Evolutionary conservation across 2,888 invertebrate species (phyloP).

Genomic region (Coelinius sp.): DNA sequence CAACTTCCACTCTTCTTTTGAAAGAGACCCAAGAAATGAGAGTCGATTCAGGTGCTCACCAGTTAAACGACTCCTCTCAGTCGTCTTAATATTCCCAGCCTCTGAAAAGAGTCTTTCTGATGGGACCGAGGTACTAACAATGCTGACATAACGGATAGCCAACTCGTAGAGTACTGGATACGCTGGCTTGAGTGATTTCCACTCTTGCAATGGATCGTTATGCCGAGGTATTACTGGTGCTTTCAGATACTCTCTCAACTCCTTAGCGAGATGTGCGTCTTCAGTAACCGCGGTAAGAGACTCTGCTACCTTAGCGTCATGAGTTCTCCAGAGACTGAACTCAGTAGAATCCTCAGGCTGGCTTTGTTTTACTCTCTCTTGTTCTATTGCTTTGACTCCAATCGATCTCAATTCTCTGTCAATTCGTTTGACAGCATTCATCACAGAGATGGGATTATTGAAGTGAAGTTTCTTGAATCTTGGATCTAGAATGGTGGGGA

Average conservation of each 20-base stretch:
- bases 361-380: neutral
- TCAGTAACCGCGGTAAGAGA: neutral
- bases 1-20: neutral
- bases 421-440: neutral
- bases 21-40: neutral
- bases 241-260: conserved; percentile 4
- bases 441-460: neutral
- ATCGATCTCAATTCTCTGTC: conserved; percentile 24
- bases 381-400: neutral
- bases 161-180: neutral
- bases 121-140: neutral
- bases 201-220: conserved; percentile 13
- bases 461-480: conserved; percentile 50
- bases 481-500: conserved; percentile 34
- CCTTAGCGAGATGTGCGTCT: neutral
- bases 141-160: neutral
- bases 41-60: neutral
- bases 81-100: neutral
- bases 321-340: neutral
- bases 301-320: conserved; percentile 1
- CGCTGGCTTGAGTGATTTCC: neutral
- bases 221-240: neutral
- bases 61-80: neutral
- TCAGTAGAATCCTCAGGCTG: neutral
- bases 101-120: conserved; percentile 12